A percentile compares a stretch with the other conserved stretches of the same genome.
phyloP scores from a whole-genome alignment of 2,797 vertebrate genomes.

The Lycodopsis pacificus region DNA sequence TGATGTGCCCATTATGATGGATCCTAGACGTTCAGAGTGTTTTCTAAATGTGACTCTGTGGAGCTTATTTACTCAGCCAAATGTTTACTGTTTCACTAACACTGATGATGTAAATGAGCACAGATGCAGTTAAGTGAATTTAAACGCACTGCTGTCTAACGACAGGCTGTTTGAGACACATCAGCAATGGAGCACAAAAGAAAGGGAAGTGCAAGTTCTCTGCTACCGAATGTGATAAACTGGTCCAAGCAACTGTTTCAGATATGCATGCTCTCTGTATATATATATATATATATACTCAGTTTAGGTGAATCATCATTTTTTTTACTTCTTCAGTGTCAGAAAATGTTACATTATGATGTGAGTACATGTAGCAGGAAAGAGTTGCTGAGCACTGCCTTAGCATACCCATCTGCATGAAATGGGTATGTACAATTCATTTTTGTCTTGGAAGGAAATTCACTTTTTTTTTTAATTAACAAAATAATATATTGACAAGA shows the following conservation, averaged over 20 bases:
- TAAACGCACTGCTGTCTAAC: conserved; percentile 34
- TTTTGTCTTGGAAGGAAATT: neutral
- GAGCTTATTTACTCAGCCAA: conserved; percentile 39
- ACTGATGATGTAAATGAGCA: conserved; percentile 45
- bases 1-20: conserved; percentile 4
- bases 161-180: conserved; percentile 23
- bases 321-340: neutral
- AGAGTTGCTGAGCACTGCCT: neutral
- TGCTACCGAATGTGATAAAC: neutral
- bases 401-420: neutral
- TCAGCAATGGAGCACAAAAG: conserved; percentile 26
- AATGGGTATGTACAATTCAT: too few relatives aligned
- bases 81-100: conserved; percentile 41
- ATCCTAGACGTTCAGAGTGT: conserved; percentile 11
- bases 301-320: neutral
- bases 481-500: neutral
- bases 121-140: conserved; percentile 53
- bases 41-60: conserved; percentile 32
- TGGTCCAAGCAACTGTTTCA: neutral
- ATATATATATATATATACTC: neutral
- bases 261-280: neutral
- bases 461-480: neutral
- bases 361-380: neutral
- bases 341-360: neutral
- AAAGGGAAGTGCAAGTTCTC: neutral